phyloP scores from a whole-genome alignment of 2,888 invertebrate genomes.

The Ganaspis brasiliensis region DNA sequence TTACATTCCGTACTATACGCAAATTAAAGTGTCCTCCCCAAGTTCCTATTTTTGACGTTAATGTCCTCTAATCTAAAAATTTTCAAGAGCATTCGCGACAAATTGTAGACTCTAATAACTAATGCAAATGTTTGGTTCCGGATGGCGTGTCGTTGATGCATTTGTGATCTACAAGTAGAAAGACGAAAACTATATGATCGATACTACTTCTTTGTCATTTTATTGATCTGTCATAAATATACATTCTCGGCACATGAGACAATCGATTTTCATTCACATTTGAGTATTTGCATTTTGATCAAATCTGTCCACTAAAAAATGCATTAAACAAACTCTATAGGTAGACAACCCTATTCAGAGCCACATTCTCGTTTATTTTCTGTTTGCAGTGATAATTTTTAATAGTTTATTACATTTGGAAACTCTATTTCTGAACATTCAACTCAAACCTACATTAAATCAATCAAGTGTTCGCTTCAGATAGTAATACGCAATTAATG shows the following conservation, averaged over 20 bases:
- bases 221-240: conserved; percentile 3
- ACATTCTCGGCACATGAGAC: background rate
- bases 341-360: too few species aligned
- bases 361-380: too few species aligned
- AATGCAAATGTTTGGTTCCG: conserved; percentile 56
- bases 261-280: conserved; percentile 6
- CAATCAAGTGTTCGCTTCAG: too few species aligned
- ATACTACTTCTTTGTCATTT: conserved; percentile 4
- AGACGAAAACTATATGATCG: conserved; percentile 39
- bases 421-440: too few species aligned
- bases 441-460: too few species aligned
- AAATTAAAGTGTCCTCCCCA: conserved; percentile 25
- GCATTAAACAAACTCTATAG: background rate
- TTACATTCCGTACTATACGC: background rate
- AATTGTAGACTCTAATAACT: conserved; percentile 39
- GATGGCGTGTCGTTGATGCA: conserved; percentile 58
- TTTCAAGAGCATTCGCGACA: conserved; percentile 2
- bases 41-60: conserved; percentile 2
- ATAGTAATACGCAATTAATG: too few species aligned
- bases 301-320: background rate
- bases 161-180: conserved; percentile 32
- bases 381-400: too few species aligned
- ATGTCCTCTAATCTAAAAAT: background rate
- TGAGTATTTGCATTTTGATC: background rate
- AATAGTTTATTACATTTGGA: too few species aligned